Percentiles rank a stretch among this genome's conserved stretches.
Evolutionary conservation across 2,113 vertebrate genomes (phyloP).

Genomic region (Scophthalmus maximus): DNA sequence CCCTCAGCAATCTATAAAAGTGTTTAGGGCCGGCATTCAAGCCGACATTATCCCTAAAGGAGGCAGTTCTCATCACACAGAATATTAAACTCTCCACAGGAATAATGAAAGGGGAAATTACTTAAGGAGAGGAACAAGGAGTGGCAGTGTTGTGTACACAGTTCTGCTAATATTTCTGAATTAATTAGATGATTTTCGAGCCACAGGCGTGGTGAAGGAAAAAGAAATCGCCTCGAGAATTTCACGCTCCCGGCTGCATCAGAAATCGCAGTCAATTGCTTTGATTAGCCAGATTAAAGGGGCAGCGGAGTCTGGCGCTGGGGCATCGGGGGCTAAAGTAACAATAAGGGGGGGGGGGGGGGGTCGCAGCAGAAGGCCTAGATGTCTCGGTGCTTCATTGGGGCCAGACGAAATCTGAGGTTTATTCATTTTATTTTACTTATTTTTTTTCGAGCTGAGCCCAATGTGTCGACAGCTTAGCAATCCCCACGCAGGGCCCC

Average conservation of each 20-base stretch:
- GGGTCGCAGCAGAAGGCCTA: slow-evolving; percentile 27
- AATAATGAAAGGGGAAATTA: slow-evolving; percentile 76
- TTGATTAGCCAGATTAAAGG: slow-evolving; percentile 59
- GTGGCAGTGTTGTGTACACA: slow-evolving; percentile 56
- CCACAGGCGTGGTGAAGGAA: slow-evolving; percentile 12
- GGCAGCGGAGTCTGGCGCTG: slow-evolving; percentile 33
- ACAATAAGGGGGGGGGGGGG: too few species aligned
- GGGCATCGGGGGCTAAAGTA: slow-evolving; percentile 27
- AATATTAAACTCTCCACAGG: slow-evolving; percentile 76
- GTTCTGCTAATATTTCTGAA: slow-evolving; percentile 59
- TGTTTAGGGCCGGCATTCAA: slow-evolving; percentile 61
- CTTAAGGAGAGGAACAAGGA: slow-evolving; percentile 62
- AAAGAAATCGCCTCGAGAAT: slow-evolving; percentile 29
- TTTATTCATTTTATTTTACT: slow-evolving; percentile 37
- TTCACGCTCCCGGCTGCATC: neutral
- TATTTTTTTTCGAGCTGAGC: slow-evolving; percentile 28
- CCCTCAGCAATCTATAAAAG: slow-evolving; percentile 72
- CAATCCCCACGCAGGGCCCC: too few species aligned
- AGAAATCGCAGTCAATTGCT: slow-evolving; percentile 43
- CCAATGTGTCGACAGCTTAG: slow-evolving; percentile 29
- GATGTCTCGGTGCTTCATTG: slow-evolving; percentile 37
- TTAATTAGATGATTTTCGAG: slow-evolving; percentile 56
- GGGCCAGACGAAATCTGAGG: neutral
- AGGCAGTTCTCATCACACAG: slow-evolving; percentile 70
- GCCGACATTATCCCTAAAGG: slow-evolving; percentile 66